Evolutionary conservation across 2,113 vertebrate genomes (phyloP), one percentile per base, ranked within the genome.

Genomic region (Chlamydotis undulata): DNA sequence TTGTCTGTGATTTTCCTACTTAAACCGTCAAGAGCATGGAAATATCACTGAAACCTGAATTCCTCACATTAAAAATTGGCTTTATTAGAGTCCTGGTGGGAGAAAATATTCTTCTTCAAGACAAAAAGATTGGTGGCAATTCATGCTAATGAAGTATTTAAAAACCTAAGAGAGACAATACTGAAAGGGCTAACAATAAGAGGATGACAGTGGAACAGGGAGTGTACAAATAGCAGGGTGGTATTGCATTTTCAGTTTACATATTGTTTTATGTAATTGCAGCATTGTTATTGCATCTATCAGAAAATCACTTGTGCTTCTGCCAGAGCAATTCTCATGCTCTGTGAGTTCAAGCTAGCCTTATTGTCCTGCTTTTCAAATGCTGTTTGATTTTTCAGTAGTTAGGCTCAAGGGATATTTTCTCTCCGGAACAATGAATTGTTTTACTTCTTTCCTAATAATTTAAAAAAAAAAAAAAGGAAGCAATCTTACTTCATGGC

Each of bases 301-400:
- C 78, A 60, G 55, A 73, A 88, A 95, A 93, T 64, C 63, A 45
- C 49, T 85, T 87, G 18, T 94, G 67, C 5, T 92, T 16, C 70
- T 96, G 78, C 82, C 69, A 92, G 61, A 83, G 28, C 64, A 74
- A 60, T 71, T 63, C 39, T 92, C 67, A 75, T 64, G 86, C 50
- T 77, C 57, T 65, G 7, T 47, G 94, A 63, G 81, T 70, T 71
- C 79, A 92, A 82, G 83, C 49, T 78, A 19, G 80, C 24, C 23
- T 89, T 63, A 95, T 84, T 89, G 86, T 93, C 84, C 88, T 79
- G 47, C 71, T 90, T 95, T 92, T 86, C 75, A 95, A 93, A 76
- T 67, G 50, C 49, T 82, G 57, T 83, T 95, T 96, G 83, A 78
- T 90, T 97, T 97, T 97, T 89, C 73, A 83, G 83, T 90, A 92